Conservation (phyloP, 2,797 vertebrate species). For the Ataeniobius toweri region DNA sequence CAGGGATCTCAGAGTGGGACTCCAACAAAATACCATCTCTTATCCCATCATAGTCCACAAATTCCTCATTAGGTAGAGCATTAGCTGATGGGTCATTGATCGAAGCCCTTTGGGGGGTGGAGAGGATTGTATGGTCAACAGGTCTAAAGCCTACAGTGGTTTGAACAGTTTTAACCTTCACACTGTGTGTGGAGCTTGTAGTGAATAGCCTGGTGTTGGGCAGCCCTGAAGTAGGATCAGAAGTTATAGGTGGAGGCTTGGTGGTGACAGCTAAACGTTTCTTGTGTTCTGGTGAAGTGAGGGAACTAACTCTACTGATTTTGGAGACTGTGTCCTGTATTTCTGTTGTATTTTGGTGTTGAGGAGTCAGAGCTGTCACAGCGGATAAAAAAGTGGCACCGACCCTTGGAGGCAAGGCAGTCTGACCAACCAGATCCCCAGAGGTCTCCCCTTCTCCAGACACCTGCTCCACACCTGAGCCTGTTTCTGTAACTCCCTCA, state of each 20-base stretch:
- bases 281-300: neutral
- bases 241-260: neutral
- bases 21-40: conserved; percentile 20
- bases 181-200: neutral
- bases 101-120: conserved; percentile 47
- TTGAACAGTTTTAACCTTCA: neutral
- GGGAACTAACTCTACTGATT: neutral
- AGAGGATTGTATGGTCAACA: conserved; percentile 28
- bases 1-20: conserved; percentile 12
- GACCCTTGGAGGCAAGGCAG: conserved; percentile 10
- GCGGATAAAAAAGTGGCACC: conserved; percentile 33
- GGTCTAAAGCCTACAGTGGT: conserved; percentile 27
- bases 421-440: conserved; percentile 13
- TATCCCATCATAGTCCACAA: conserved; percentile 35
- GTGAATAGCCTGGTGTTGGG: neutral
- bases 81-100: conserved; percentile 41
- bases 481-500: conserved; percentile 8
- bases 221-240: neutral
- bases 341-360: conserved; percentile 15
- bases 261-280: neutral
- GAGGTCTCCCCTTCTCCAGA: conserved; percentile 30
- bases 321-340: neutral
- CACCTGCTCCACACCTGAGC: conserved; percentile 42
- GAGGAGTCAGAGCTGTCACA: conserved; percentile 19
- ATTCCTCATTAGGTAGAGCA: conserved; percentile 21